These are phyloP conservation scores for Poeciliopsis paucimaculata DNA, from an alignment of 2,797 vertebrate genomes.

Conservation along the genomic window DNA sequence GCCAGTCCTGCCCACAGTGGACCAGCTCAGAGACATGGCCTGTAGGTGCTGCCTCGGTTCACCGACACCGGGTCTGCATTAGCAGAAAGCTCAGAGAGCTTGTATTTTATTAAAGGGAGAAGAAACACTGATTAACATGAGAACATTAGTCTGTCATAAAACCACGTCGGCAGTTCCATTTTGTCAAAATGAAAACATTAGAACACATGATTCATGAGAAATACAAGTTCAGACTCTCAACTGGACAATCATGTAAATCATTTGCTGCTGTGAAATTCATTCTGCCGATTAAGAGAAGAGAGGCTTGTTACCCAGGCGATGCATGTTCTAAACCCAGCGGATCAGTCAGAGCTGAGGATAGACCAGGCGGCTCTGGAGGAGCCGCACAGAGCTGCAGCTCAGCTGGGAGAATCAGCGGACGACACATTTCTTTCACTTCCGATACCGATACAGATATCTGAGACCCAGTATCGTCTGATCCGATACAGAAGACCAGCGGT, in stretches of 20 bases:
- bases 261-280: not conserved
- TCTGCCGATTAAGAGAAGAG: not conserved
- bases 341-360: not conserved
- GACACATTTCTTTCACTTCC: no score
- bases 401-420: not conserved
- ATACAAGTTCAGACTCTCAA: not conserved
- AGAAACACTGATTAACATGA: not conserved
- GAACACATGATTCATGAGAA: not conserved
- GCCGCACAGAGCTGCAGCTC: not conserved
- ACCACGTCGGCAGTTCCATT: not conserved
- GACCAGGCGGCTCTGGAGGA: not conserved
- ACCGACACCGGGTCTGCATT: not conserved
- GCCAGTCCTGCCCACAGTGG: conserved; percentile 83
- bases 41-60: conserved; percentile 76
- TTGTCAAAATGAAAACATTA: not conserved
- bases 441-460: not conserved
- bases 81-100: not conserved
- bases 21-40: conserved; percentile 82
- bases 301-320: not conserved
- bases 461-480: no score
- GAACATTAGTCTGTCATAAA: not conserved
- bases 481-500: no score
- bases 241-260: not conserved
- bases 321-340: not conserved
- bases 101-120: not conserved